phyloP scores from a whole-genome alignment of 2,113 vertebrate genomes.

The Delphinapterus leucas region DNA sequence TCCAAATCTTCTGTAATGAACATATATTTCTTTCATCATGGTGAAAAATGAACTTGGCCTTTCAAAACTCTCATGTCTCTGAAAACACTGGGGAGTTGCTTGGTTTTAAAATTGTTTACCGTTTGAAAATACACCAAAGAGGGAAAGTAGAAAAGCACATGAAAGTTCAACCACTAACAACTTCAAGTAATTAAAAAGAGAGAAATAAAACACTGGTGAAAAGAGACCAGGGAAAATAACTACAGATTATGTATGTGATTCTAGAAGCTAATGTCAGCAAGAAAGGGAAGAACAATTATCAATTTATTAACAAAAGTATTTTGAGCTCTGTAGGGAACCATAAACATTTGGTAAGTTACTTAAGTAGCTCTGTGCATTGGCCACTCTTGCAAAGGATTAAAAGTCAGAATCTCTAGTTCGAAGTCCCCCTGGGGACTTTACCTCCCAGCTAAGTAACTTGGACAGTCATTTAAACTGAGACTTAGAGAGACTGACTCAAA shows the following conservation, averaged over 20 bases:
- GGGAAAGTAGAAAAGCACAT: not conserved
- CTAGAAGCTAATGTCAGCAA: conserved; percentile 36
- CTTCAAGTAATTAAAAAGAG: conserved; percentile 46
- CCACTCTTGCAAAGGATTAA: not conserved
- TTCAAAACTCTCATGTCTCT: not conserved
- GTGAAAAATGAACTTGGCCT: not conserved
- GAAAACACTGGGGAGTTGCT: not conserved
- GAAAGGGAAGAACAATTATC: conserved; percentile 12
- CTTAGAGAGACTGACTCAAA: not conserved
- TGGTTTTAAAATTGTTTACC: conserved; percentile 57
- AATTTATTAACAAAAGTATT: not conserved
- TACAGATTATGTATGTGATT: not conserved
- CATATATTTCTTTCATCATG: not conserved
- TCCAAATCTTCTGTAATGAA: not conserved
- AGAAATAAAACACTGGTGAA: not conserved
- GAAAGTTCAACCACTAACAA: conserved; percentile 40
- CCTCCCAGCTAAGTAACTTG: not conserved
- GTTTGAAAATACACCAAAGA: conserved; percentile 45
- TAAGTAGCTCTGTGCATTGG: not conserved
- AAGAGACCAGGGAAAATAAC: conserved; percentile 21
- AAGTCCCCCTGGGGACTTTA: not conserved
- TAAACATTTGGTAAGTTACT: not conserved
- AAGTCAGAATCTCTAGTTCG: not conserved
- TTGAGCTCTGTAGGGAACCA: not conserved
- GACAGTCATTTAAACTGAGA: not conserved